Base-by-base conservation (phyloP, 2,797 vertebrate genomes). In the Lates japonicus region DNA sequence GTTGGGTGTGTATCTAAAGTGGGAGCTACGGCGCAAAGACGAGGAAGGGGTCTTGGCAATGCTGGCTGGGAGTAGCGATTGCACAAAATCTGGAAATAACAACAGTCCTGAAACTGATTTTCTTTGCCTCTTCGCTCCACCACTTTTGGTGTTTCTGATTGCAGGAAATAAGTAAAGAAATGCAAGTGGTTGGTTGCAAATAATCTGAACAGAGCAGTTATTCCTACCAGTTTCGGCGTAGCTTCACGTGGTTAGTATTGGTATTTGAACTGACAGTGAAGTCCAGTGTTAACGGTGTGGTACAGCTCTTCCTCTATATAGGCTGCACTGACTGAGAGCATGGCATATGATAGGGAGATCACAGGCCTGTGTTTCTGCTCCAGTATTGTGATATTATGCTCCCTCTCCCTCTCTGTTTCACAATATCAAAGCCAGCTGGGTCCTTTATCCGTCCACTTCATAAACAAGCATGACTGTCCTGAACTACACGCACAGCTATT, bases 31-130 rank as follows among this genome's bases (percentile, higher is more conserved):
- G 77, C 76, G 83, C 73, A 77, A 86, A 87, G n/a, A 42, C 82
- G 60, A 52, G 84, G 85, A 91, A 91, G 68, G 59, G 49, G 59
- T 76, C 79, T 44, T 78, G 83, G 78, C 72, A 69, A 95, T 95
- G 94, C 93, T 90, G 90, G 93, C 81, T 82, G 90, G 95, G 94
- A n/a, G 94, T 95, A 95, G 82, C 42, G 12, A 72, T 20, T 33
- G 19, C 31, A 49, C 20, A 52, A 76, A 51, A 81, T 73, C 69
- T 75, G 35, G 66, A 61, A 65, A 80, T 67, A 51, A 54, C 39
- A 62, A 77, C 14, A 63, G 22, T 59, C n/a, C n/a, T n/a, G n/a
- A n/a, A n/a, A 70, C 29, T 80, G 48, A 62, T 25, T 82, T 58
- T 29, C 13, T 62, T 57, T 37, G 20, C 31, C 5, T 69, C 37